Evolutionary conservation across 2,113 vertebrate genomes (phyloP).

Genomic region (Terrapene triunguis): DNA sequence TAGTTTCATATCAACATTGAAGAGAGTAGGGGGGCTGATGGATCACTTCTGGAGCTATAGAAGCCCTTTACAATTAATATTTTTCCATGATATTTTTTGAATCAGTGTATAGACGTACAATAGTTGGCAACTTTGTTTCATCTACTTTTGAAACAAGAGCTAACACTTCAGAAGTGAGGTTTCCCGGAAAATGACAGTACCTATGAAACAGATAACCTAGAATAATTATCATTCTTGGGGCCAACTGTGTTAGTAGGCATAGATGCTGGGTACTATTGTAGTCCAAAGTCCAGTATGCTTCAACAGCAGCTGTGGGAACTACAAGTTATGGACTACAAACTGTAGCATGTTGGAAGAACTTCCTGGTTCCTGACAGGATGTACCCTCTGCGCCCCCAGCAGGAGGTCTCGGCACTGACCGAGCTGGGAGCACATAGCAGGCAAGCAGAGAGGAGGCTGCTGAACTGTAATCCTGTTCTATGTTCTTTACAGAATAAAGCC

Average conservation of each 20-base stretch:
- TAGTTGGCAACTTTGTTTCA: background rate
- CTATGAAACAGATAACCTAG: background rate
- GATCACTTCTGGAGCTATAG: background rate
- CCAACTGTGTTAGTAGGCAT: background rate
- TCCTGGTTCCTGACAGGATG: no score
- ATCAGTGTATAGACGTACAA: background rate
- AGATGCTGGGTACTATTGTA: background rate
- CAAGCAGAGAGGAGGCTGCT: no score
- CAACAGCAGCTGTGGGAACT: no score
- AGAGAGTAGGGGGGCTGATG: background rate
- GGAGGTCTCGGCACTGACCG: no score
- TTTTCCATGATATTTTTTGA: background rate
- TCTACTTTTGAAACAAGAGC: background rate
- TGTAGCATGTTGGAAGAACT: no score
- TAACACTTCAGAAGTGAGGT: fast-evolving
- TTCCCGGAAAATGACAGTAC: background rate
- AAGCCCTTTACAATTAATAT: background rate
- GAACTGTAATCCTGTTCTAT: no score
- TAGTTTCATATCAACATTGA: background rate
- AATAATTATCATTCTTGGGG: background rate
- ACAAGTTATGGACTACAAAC: no score
- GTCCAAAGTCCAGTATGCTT: no score
- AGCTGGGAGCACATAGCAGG: no score
- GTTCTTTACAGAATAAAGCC: no score
- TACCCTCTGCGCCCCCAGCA: no score